Evolutionary conservation across 53 echinoderm and acorn worm species (phyloP), one percentile per base, ranked within the genome.

Genomic region (Holothuria leucospilota): DNA sequence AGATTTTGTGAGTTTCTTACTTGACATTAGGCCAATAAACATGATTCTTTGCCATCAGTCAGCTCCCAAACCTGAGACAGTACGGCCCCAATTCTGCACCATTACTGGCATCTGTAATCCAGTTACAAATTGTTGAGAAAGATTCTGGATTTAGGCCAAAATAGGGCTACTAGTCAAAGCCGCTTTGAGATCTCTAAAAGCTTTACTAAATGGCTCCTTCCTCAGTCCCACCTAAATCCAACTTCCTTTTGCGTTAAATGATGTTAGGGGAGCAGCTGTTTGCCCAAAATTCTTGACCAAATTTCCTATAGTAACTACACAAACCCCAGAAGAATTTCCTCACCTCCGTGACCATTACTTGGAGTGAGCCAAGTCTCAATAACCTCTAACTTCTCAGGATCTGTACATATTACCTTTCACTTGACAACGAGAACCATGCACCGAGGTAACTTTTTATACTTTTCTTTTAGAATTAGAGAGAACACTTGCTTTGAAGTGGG

Each of bases 311-410:
- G 21, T 91, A 91, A 51, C 86, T 86, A 8, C 88, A 85, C 10
- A 94, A 30, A 14, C 94, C 94, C 34, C n/a, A n/a, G n/a, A 94
- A 27, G 62, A 94, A 94, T 14, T 68, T 77, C n/a, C 91, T 51
- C 26, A 91, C 23, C n/a, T 94, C 86, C 27, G 86, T 89, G 2
- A 77, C n/a, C 77, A 25, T 74, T 62, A 20, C 53, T 39, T 1
- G 91, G 91, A 2, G 29, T 77, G 29, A 86, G 89, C 94, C 94
- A 94, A 52, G 62, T 70, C 20, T 63, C 29, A 13, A 94, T 51
- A 9, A 69, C 59, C 10, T 88, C 82, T 40, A 77, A 72, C 67
- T 92, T 88, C 29, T 88, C 92, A 8, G 90, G 90, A 30, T 90
- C 90, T 20, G 90, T 86, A 26, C 16, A 67, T 18, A 90, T 82